Evolutionary conservation across 2,797 vertebrate genomes (phyloP).

Genomic region (Muraenolepis orangiensis): DNA sequence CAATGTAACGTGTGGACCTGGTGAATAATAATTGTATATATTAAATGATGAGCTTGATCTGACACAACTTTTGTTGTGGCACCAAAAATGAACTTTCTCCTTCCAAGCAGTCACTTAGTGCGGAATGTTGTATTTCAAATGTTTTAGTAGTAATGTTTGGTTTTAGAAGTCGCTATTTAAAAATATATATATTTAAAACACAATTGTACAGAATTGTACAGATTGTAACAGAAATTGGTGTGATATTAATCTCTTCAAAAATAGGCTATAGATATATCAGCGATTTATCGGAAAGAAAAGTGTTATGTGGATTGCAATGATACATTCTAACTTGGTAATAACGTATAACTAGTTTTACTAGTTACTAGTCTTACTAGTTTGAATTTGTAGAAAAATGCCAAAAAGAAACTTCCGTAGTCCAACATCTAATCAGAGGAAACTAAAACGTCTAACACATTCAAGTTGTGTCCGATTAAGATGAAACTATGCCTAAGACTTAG

Average conservation of each 20-base stretch:
- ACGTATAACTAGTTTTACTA: too few species aligned
- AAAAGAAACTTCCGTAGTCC: slow-evolving; percentile 12
- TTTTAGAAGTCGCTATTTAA: background rate
- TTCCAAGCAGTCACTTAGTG: background rate
- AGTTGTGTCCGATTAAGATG: background rate
- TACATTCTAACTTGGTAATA: background rate
- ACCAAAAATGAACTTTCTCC: background rate
- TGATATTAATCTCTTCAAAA: too few species aligned
- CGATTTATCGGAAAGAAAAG: background rate
- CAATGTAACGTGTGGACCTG: too few species aligned
- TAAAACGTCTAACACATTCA: background rate
- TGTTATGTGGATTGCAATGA: background rate
- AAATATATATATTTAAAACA: background rate
- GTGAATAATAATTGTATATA: too few species aligned
- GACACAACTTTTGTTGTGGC: background rate
- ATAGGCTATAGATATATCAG: background rate
- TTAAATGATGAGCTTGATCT: too few species aligned
- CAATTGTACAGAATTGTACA: background rate
- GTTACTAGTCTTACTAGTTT: slow-evolving; percentile 8
- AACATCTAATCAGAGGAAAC: background rate
- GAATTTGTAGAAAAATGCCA: too few species aligned
- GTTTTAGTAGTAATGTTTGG: background rate
- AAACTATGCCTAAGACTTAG: background rate
- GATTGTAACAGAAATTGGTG: too few species aligned
- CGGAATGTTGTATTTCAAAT: background rate